These are phyloP conservation scores for Ophion costatus DNA, from an alignment of 2,888 invertebrate genomes.

Conservation along the genomic window DNA sequence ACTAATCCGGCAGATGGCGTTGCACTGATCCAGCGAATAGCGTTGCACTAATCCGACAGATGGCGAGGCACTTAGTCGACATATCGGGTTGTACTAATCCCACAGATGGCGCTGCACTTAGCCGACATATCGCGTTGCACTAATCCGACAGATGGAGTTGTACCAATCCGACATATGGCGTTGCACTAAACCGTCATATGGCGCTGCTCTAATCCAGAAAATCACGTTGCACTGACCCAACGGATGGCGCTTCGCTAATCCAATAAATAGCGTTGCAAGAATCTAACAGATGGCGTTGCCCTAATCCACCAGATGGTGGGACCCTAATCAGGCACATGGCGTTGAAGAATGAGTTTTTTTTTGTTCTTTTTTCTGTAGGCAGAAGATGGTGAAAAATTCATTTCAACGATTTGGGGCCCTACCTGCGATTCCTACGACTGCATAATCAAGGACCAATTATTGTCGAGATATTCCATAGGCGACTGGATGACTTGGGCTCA, in stretches of 20 bases:
- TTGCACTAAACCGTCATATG: not conserved
- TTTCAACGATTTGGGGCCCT: conserved; percentile 86
- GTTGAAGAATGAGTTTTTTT: not conserved
- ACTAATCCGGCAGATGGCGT: not conserved
- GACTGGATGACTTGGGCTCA: conserved; percentile 87
- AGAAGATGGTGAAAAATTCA: conserved; percentile 69
- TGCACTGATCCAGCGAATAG: not conserved
- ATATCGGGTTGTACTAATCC: too few relatives aligned
- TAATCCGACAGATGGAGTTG: not conserved
- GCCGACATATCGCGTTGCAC: not conserved
- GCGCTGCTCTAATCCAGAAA: too few relatives aligned
- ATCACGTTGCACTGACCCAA: not conserved
- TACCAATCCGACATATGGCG: not conserved
- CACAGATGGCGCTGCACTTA: not conserved
- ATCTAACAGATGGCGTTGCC: not conserved
- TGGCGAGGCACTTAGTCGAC: too few relatives aligned
- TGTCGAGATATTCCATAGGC: conserved; percentile 86
- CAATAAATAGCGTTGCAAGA: not conserved
- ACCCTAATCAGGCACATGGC: not conserved
- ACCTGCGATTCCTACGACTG: conserved; percentile 87
- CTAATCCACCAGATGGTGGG: not conserved
- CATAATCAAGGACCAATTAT: conserved; percentile 82
- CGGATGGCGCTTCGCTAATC: not conserved
- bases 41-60: not conserved
- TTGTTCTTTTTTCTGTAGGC: conserved; percentile 50